phyloP scores from a whole-genome alignment of 2,797 vertebrate species.

The Tarsius wallacei region DNA sequence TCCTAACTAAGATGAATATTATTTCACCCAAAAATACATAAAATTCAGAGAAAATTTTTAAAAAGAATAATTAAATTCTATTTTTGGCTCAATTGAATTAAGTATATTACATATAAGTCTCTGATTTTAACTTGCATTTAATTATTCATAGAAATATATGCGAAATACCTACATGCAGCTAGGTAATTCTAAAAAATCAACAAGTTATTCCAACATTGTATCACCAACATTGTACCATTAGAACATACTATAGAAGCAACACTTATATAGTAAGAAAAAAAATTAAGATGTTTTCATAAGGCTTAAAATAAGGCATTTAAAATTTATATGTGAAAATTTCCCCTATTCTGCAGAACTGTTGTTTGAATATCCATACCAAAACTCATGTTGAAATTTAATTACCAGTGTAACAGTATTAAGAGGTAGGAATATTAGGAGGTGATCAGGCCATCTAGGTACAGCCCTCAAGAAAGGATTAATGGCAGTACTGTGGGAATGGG shows the following conservation, averaged over 20 bases:
- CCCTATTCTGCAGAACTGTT: background rate
- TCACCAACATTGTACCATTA: background rate
- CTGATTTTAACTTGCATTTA: slow-evolving; percentile 22
- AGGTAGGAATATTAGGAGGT: background rate
- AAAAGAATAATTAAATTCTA: background rate
- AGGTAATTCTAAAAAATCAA: background rate
- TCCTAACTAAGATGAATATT: background rate
- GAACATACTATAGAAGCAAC: background rate
- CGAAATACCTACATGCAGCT: background rate
- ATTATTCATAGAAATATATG: slow-evolving; percentile 10
- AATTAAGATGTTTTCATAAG: background rate
- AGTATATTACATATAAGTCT: background rate
- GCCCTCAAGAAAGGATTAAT: background rate
- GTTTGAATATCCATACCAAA: background rate
- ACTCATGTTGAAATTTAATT: background rate
- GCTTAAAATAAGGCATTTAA: background rate
- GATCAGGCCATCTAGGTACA: background rate
- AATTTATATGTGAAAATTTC: background rate
- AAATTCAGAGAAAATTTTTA: background rate
- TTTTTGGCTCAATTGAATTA: background rate
- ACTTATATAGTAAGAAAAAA: background rate
- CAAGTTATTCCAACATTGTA: background rate
- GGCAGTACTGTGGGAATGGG: background rate
- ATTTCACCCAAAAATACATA: background rate
- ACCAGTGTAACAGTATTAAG: background rate